Evolutionary conservation across 1,140 invertebrate genomes (phyloP), one percentile per base, ranked within the genome.

Genomic region (Sminthurinus signatus): DNA sequence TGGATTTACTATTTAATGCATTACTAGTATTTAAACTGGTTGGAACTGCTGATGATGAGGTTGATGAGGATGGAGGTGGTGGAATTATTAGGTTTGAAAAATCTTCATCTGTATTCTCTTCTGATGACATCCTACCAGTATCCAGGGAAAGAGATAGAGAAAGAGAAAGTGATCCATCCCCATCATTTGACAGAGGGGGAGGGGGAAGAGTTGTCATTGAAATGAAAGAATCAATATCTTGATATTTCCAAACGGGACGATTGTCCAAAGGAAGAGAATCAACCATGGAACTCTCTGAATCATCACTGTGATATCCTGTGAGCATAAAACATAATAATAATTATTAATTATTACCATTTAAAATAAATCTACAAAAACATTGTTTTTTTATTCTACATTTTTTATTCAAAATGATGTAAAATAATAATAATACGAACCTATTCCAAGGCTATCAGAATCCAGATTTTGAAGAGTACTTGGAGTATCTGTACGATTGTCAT

Each of bases 161-260:
- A 5, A 5, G 5, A 15, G 32, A 36, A 5, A 36, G 32, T 8
- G 5, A 5, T 8, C 32, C 28, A 17, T 65, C 54, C 4, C 44
- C 50, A 29, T 28, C 31, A 15, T 32, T 65, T 12, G 48, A 36
- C 5, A 56, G 32, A 36, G 80, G 80, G 29, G 81, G 81, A 8
- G 89, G 89, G 28, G 87, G 88, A 52, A 93, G 83, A 23, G 86
- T 86, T 29, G 92, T 85, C 70, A 85, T 87, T 17, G 88, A 88
- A 71, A 93, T 83, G 73, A 93, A 89, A 55, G 85, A 82, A 74
- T 93, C 90, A 64, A 93, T 78, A 69, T 83, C 82, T 58, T 79
- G 70, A 46, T 72, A 73, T 52, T 58, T 65, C 63, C 63, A 65
- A 17, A 43, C 29, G n/a, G 36, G 55, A 17, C 32, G 39, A n/a